Evolutionary conservation across 2,113 vertebrate genomes (phyloP), one percentile per base, ranked within the genome.

Genomic region (Cyprinodon variegatus): DNA sequence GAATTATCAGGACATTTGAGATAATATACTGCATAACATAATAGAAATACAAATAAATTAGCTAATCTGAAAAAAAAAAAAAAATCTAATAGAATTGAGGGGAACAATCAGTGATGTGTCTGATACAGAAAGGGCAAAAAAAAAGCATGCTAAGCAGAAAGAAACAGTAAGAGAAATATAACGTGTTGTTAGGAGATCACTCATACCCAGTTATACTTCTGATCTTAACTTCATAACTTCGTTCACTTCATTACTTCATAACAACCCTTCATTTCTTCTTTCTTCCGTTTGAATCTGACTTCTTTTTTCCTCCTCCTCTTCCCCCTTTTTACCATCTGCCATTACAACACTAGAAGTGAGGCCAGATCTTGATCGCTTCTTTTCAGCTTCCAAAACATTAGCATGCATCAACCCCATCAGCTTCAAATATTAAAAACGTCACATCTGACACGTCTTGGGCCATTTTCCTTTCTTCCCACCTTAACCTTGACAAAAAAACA

Each of bases 401-500:
- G 96, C 96, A 97, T 97, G 96, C 96, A 97, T 97, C 96, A 96
- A 96, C 95, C 96, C 96, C 97, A 96, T 96, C 96, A 97, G 96
- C 96, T 96, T 96, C 96, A 98, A 96, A 97, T 94, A 97, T 94
- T 95, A 96, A 96, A 94, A 98, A 98, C 96, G 96, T 96, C 96
- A 95, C 96, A 97, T 97, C 96, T 96, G 96, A 92, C 82, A 95
- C 95, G 96, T 97, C 96, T 98, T 98, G 96, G 94, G 96, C 94
- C 96, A 96, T 97, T 97, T 97, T 96, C 29, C 90, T 95, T 97
- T 97, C 96, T 98, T 98, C 93, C 96, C 96, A 95, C 93, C 96
- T 97, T 96, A 97, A 97, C 96, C 96, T 97, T 98, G 96, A 98
- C 96, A 96, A 96, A 98, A 96, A 96, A 98, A 98, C 90, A 98